phyloP scores from a whole-genome alignment of 2,888 invertebrate genomes.

The Ctena decussata region DNA sequence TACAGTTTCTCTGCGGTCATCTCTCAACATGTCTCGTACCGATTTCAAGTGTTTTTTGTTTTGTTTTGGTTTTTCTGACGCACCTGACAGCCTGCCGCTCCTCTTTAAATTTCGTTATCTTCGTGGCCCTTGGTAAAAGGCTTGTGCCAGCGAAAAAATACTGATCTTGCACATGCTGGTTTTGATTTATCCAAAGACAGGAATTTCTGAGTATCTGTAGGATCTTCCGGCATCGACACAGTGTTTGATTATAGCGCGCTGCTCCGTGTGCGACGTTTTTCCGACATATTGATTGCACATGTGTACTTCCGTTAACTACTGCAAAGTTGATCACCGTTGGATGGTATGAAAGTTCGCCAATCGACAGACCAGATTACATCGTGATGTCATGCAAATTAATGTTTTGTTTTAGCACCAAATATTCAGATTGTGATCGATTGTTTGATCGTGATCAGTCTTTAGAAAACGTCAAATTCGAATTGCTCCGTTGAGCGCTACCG shows the following conservation, averaged over 20 bases:
- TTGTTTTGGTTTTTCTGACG: too few relatives aligned
- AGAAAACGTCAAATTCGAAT: neutral
- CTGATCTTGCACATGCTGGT: neutral
- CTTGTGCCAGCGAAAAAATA: neutral
- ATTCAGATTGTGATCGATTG: too few relatives aligned
- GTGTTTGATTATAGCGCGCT: neutral
- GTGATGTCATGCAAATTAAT: neutral
- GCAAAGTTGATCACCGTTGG: neutral
- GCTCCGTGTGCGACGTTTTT: neutral
- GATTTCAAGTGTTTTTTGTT: too few relatives aligned
- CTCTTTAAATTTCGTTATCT: neutral
- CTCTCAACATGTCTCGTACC: too few relatives aligned
- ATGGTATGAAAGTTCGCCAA: neutral
- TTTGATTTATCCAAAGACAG: neutral
- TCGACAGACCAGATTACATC: neutral
- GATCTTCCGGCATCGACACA: neutral
- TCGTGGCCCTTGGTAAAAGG: neutral
- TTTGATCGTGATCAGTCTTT: neutral
- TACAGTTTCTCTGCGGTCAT: too few relatives aligned
- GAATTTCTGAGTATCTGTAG: neutral
- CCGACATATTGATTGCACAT: too few relatives aligned
- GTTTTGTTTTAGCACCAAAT: neutral
- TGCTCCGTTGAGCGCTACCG: neutral
- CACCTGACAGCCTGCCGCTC: too few relatives aligned
- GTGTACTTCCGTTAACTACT: neutral